These are phyloP conservation scores for Acrocephalus scirpaceus DNA, from an alignment of 2,797 vertebrate species.

Conservation along the genomic window DNA sequence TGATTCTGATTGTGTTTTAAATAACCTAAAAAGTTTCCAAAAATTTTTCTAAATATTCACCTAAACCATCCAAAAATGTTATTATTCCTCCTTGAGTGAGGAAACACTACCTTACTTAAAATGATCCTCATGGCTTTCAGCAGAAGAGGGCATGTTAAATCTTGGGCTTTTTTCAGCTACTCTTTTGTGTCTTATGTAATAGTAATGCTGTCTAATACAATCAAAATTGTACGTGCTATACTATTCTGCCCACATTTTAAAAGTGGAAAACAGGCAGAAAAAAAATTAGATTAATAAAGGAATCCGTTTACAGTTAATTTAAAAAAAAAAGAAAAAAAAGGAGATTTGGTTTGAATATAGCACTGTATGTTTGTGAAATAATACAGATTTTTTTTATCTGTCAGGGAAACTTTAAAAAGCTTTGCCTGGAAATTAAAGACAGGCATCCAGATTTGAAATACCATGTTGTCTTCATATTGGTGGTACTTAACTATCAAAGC, in stretches of 20 bases:
- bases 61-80: not conserved
- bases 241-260: not conserved
- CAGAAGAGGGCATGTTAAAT: not conserved
- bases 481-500: not conserved
- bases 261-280: not conserved
- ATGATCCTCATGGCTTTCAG: not conserved
- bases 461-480: not conserved
- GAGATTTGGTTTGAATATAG: not conserved
- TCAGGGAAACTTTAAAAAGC: not conserved
- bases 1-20: not conserved
- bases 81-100: not conserved
- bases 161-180: not conserved
- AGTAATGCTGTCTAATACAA: not conserved
- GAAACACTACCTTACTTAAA: not conserved
- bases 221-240: not conserved
- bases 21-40: not conserved
- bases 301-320: not conserved
- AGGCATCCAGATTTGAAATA: not conserved
- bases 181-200: not conserved
- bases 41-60: not conserved
- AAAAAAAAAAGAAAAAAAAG: not conserved
- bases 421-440: not conserved
- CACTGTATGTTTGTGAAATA: not conserved
- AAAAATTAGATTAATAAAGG: not conserved
- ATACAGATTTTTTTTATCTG: not conserved